Evolutionary conservation across 2,113 vertebrate species (phyloP), one percentile per base, ranked within the genome.

Genomic region (Garra rufa): DNA sequence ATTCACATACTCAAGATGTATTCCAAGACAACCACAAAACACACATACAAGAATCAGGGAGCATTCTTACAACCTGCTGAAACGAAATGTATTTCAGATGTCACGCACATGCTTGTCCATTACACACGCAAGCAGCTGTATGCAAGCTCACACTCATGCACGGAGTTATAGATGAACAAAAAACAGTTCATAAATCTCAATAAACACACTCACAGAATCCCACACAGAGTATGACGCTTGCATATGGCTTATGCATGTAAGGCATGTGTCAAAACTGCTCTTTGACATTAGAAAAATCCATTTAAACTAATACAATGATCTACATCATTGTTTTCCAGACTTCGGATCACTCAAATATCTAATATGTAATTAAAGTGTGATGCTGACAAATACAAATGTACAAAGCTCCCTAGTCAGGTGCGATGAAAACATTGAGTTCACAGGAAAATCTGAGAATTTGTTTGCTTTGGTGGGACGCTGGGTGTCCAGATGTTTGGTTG

Each of bases 401-500:
- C 21, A 67, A 81, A 50, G 26, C n/a, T 28, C 48, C 17, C 17
- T 5, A 70, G 6, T 48, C 63, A 70, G 44, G 63, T 82, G 80
- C 1, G 13, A 34, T 52, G 26, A 34, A 79, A 24, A 43, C 30
- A 78, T 15, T 15, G 5, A 26, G 43, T 13, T 24, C 46, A 41
- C 13, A 19, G 59, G 44, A 38, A 65, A 63, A 73, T 59, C 6
- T 15, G 30, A 67, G 30, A 52, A 55, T 19, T 30, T 78, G 75
- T 78, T 67, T 81, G 17, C 78, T 81, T 81, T 44, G 57, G 76
- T 79, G 76, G 52, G 76, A 79, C 0, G 9, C 26, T n/a, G 46
- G 9, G 15, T 34, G 26, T 80, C 43, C 80, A 70, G 63, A 82
- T 82, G 61, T 67, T 81, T 38, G 79, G 26, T 81, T 41, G 28